These are phyloP conservation scores for Brachyhypopomus gauderio DNA, from an alignment of 2,113 vertebrate species.

Conservation along the genomic window DNA sequence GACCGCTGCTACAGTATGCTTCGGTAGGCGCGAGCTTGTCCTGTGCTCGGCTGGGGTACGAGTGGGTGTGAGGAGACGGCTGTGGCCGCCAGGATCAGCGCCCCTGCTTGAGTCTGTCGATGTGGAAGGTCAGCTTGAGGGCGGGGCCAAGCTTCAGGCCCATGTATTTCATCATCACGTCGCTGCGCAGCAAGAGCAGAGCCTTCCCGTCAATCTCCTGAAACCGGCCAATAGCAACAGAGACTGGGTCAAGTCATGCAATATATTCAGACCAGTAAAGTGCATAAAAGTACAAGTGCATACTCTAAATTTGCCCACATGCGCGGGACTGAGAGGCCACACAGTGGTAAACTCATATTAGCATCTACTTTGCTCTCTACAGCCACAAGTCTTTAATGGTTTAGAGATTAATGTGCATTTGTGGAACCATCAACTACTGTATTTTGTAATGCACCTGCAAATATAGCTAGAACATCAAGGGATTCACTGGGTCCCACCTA, in stretches of 20 bases:
- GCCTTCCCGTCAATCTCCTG: constrained; percentile 94
- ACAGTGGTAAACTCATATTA: too few relatives aligned
- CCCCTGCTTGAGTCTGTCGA: constrained; percentile 93
- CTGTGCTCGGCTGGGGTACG: constrained; percentile 54
- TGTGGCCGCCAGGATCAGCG: constrained; percentile 70
- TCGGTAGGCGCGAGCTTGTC: constrained; percentile 56
- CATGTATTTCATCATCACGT: constrained; percentile 99
- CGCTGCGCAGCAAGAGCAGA: constrained; percentile 86
- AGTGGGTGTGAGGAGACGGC: background rate
- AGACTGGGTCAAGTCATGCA: background rate
- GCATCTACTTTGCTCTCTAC: too few relatives aligned
- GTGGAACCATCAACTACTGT: too few relatives aligned
- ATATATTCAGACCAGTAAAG: background rate
- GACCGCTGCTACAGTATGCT: constrained; percentile 60
- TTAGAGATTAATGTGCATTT: too few relatives aligned
- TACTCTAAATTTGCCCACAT: too few relatives aligned
- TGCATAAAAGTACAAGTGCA: too few relatives aligned
- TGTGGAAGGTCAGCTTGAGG: constrained; percentile 96
- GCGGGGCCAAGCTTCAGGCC: constrained; percentile 96
- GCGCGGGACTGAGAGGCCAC: too few relatives aligned
- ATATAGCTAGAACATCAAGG: too few relatives aligned
- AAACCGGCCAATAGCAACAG: constrained; percentile 7
- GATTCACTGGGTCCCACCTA: too few relatives aligned
- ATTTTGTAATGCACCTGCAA: too few relatives aligned
- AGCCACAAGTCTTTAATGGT: too few relatives aligned